Conservation (phyloP, 2,797 vertebrate species). For the Pangasius djambal region DNA sequence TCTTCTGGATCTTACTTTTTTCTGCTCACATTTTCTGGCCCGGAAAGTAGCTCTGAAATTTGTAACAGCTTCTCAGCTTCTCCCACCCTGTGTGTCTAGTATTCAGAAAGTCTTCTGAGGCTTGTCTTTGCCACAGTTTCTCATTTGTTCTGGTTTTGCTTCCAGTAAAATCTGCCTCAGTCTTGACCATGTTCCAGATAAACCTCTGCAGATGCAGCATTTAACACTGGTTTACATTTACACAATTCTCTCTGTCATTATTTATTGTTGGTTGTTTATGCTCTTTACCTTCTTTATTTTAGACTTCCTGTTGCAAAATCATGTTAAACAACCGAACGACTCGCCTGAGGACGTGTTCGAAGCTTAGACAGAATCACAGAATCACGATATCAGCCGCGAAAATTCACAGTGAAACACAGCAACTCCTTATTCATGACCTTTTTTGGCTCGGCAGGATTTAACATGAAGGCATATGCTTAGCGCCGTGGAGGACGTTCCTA, state of each 20-base stretch:
- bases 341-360: background rate
- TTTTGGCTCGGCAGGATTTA: constrained; percentile 28
- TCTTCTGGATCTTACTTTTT: background rate
- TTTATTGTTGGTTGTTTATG: background rate
- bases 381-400: background rate
- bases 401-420: constrained; percentile 7
- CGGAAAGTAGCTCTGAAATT: background rate
- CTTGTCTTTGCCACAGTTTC: background rate
- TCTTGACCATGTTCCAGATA: background rate
- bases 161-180: background rate
- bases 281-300: background rate
- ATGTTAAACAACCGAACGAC: background rate
- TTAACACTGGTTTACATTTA: background rate
- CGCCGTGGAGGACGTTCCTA: constrained; percentile 35
- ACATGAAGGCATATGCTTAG: constrained; percentile 42
- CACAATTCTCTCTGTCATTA: background rate
- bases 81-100: background rate
- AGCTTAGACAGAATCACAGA: background rate
- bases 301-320: background rate
- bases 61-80: background rate
- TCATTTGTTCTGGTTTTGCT: background rate
- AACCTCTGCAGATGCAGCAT: background rate
- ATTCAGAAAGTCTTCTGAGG: background rate
- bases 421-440: constrained; percentile 23
- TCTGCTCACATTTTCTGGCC: background rate